Evolutionary conservation across 2,888 invertebrate genomes (phyloP).

Genomic region (Macrosoma leucophasiata): DNA sequence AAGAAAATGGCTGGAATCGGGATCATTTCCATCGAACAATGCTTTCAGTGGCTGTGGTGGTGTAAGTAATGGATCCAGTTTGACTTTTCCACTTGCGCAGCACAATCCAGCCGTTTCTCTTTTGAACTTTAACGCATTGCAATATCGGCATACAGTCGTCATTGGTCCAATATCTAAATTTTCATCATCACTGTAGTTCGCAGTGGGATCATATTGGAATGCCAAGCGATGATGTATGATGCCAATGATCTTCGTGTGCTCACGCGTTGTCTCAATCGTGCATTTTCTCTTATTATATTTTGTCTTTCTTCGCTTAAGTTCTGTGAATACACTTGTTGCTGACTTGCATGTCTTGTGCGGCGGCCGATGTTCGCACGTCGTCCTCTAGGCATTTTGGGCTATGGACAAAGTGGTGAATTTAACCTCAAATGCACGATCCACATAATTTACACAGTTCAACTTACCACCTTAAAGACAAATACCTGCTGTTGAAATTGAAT

Average conservation of each 20-base stretch:
- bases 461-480: constrained; percentile 29
- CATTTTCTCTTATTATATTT: constrained; percentile 29
- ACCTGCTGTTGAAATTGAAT: constrained; percentile 26
- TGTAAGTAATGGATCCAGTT: constrained; percentile 36
- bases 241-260: constrained; percentile 28
- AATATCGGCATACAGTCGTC: constrained; percentile 35
- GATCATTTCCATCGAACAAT: constrained; percentile 27
- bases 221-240: constrained; percentile 29
- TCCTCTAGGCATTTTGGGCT: constrained; percentile 30
- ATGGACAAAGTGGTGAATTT: constrained; percentile 28
- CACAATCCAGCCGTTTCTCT: constrained; percentile 44
- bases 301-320: constrained; percentile 27
- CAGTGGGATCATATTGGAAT: constrained; percentile 31
- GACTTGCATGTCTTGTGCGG: constrained; percentile 30
- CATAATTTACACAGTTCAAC: constrained; percentile 28
- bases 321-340: constrained; percentile 28
- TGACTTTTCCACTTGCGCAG: constrained; percentile 44
- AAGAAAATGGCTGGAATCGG: constrained; percentile 31
- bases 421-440: constrained; percentile 27
- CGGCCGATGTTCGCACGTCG: constrained; percentile 31
- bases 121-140: constrained; percentile 37
- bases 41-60: constrained; percentile 40
- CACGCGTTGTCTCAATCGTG: constrained; percentile 30
- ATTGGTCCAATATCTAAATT: constrained; percentile 34
- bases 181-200: constrained; percentile 32